Evolutionary conservation across 2,797 vertebrate species (phyloP).

Genomic region (Falco columbarius): DNA sequence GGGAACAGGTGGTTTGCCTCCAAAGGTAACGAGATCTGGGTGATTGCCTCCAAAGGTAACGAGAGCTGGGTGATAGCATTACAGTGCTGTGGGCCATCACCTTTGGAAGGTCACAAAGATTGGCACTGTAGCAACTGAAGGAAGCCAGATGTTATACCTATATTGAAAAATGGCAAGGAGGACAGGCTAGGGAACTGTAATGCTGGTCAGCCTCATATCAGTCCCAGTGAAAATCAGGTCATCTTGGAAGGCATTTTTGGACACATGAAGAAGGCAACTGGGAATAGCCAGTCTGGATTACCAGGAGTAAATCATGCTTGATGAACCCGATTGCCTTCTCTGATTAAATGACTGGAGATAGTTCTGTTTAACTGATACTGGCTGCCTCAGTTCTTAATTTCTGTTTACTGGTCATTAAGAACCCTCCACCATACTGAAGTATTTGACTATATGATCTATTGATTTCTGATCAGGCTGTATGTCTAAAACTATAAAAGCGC

Average conservation of each 20-base stretch:
- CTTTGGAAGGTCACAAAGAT: not conserved
- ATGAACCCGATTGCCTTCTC: not conserved
- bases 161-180: not conserved
- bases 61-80: not conserved
- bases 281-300: not conserved
- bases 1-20: not conserved
- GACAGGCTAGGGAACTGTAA: not conserved
- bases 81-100: not conserved
- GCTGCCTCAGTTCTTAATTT: not conserved
- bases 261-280: not conserved
- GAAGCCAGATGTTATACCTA: not conserved
- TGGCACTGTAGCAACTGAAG: fast-evolving
- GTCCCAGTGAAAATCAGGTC: not conserved
- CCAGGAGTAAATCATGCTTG: not conserved
- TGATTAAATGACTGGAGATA: not conserved
- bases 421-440: not conserved
- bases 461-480: not conserved
- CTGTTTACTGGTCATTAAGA: not conserved
- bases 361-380: not conserved
- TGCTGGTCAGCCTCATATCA: not conserved
- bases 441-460: not conserved
- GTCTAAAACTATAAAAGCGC: not conserved
- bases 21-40: not conserved
- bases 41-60: not conserved
- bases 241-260: not conserved